These are phyloP conservation scores for Acridotheres tristis DNA, from an alignment of 2,797 vertebrate genomes.

Conservation along the genomic window DNA sequence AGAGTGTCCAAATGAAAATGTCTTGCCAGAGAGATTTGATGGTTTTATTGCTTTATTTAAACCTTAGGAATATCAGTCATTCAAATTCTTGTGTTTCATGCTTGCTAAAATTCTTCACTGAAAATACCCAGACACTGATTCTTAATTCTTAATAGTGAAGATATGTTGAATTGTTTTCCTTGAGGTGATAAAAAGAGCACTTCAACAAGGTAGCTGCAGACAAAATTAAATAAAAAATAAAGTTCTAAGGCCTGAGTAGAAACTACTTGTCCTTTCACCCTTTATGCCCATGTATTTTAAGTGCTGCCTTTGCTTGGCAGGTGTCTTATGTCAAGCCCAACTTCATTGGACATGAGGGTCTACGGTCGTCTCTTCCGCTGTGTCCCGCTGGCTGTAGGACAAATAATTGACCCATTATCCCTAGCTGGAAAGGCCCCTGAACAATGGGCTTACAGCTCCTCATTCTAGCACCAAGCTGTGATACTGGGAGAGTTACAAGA, in stretches of 20 bases:
- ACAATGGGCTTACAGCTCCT: background rate
- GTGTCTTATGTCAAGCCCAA: background rate
- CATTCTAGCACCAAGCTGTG: background rate
- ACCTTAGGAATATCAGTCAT: background rate
- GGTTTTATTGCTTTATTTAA: background rate
- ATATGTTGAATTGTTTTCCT: background rate
- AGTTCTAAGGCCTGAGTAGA: background rate
- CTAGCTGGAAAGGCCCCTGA: background rate
- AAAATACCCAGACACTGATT: background rate
- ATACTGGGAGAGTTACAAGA: background rate
- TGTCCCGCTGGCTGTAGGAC: background rate
- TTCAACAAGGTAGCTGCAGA: background rate
- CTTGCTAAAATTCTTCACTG: background rate
- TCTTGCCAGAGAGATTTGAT: background rate
- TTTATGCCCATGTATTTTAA: background rate
- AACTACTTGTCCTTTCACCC: background rate
- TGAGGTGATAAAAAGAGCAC: background rate
- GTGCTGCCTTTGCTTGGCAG: background rate
- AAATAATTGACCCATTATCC: background rate
- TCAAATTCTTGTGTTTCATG: background rate
- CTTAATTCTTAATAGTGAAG: background rate
- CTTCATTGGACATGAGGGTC: background rate
- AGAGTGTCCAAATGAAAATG: accelerated
- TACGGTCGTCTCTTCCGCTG: background rate
- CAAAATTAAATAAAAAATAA: background rate